A percentile compares a stretch with the other conserved stretches of the same genome.
Evolutionary conservation across 1,140 invertebrate species (phyloP).

Genomic region (Cataglyphis hispanica): DNA sequence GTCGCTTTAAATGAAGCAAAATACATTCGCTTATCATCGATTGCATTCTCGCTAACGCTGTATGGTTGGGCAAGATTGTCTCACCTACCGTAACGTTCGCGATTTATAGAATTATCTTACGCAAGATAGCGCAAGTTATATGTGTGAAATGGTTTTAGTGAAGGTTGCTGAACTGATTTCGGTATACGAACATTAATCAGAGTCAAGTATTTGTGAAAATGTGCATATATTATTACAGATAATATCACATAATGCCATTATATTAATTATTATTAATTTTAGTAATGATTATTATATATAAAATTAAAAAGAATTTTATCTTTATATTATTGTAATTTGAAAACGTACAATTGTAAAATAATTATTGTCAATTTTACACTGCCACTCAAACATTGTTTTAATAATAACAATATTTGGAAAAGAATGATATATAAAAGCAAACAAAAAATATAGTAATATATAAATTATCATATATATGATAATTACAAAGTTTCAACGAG

Average conservation of each 20-base stretch:
- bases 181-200: conserved; percentile 3
- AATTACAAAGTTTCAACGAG: not conserved
- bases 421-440: not conserved
- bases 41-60: conserved; percentile 67
- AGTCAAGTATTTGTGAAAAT: conserved; percentile 7
- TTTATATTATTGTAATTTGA: not conserved
- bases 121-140: conserved; percentile 57
- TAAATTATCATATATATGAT: not conserved
- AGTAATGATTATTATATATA: not conserved
- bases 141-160: conserved; percentile 33
- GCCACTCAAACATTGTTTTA: not conserved
- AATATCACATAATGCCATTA: not conserved
- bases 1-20: conserved; percentile 37
- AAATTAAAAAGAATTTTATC: not conserved
- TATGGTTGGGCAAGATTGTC: conserved; percentile 67
- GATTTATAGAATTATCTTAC: conserved; percentile 65
- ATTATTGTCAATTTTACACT: not conserved
- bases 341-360: not conserved
- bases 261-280: too few relatives aligned
- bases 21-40: conserved; percentile 69
- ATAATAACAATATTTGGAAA: not conserved
- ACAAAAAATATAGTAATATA: not conserved
- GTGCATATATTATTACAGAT: not conserved
- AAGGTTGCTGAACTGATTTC: conserved; percentile 36
- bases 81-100: conserved; percentile 58